Percentiles rank a stretch among this genome's conserved stretches.
Evolutionary conservation across 1,140 invertebrate species (phyloP).

Genomic region (Hypsibius dujardini): DNA sequence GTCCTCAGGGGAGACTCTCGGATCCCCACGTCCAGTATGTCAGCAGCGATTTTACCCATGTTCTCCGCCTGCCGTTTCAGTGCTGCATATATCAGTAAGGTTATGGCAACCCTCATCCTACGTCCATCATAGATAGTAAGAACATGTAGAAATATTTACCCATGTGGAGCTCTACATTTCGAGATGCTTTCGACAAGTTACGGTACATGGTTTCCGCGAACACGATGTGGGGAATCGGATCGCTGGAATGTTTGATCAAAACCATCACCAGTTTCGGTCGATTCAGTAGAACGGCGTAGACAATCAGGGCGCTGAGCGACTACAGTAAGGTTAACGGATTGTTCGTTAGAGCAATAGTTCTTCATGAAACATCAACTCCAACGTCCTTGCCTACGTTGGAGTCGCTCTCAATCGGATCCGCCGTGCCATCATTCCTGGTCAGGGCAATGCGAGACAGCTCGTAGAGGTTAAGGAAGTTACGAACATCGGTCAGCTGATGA

Average conservation of each 20-base stretch:
- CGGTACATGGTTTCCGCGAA: not conserved
- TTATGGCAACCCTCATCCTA: no score
- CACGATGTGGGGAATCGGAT: not conserved
- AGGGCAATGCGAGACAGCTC: constrained; percentile 4
- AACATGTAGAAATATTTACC: not conserved
- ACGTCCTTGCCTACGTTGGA: no score
- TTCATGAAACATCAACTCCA: no score
- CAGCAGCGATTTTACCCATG: not conserved
- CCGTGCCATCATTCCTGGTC: not conserved
- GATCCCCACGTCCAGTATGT: constrained; percentile 6
- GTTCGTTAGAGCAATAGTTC: no score
- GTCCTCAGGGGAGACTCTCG: not conserved
- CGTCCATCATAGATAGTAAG: no score
- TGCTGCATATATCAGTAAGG: no score
- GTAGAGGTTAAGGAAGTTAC: not conserved
- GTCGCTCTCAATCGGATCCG: not conserved
- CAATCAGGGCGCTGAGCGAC: not conserved
- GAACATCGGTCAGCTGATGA: not conserved
- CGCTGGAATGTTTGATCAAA: not conserved
- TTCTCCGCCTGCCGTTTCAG: constrained; percentile 2
- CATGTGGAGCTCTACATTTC: not conserved
- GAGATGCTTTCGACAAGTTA: not conserved
- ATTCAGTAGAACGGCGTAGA: not conserved
- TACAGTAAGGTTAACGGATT: not conserved
- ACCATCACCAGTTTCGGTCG: not conserved